Percentiles rank a stretch among this genome's conserved stretches.
These are phyloP conservation scores for Spodoptera litura DNA, from an alignment of 1,140 invertebrate species.

Conservation along the genomic window DNA sequence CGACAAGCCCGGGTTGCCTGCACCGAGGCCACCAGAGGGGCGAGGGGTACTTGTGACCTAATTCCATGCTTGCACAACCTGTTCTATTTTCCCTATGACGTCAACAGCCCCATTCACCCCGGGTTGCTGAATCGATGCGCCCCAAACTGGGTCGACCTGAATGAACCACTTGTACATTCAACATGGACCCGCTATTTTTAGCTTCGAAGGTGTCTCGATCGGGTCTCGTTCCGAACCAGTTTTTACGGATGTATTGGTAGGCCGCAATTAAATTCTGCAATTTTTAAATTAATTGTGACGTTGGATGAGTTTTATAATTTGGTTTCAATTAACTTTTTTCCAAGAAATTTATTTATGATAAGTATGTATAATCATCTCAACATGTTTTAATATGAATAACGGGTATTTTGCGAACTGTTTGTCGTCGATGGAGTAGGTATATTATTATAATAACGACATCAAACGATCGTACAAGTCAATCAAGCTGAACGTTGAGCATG, in stretches of 20 bases:
- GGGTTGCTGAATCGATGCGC: constrained; percentile 78
- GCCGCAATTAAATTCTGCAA: constrained; percentile 58
- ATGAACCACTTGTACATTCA: constrained; percentile 77
- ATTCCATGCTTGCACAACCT: constrained; percentile 74
- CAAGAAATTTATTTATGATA: constrained; percentile 5
- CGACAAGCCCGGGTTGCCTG: constrained; percentile 41
- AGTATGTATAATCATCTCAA: constrained; percentile 25
- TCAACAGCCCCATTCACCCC: constrained; percentile 79
- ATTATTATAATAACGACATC: neutral
- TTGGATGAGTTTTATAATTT: constrained; percentile 50
- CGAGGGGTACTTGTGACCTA: constrained; percentile 67
- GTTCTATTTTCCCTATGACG: constrained; percentile 79
- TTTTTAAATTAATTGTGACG: constrained; percentile 53
- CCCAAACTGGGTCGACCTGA: constrained; percentile 78
- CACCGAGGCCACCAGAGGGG: constrained; percentile 26
- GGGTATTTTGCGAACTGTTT: constrained; percentile 4
- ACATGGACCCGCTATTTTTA: constrained; percentile 71
- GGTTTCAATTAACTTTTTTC: constrained; percentile 49
- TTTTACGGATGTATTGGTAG: constrained; percentile 57
- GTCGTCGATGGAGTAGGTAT: neutral
- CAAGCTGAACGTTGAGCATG: neutral
- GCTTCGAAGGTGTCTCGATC: constrained; percentile 52
- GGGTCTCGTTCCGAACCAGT: constrained; percentile 54
- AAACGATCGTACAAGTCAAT: neutral
- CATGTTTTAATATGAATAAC: constrained; percentile 9